phyloP scores from a whole-genome alignment of 92 coral and sea anemone species.

The Epizoanthus illoricatus region DNA sequence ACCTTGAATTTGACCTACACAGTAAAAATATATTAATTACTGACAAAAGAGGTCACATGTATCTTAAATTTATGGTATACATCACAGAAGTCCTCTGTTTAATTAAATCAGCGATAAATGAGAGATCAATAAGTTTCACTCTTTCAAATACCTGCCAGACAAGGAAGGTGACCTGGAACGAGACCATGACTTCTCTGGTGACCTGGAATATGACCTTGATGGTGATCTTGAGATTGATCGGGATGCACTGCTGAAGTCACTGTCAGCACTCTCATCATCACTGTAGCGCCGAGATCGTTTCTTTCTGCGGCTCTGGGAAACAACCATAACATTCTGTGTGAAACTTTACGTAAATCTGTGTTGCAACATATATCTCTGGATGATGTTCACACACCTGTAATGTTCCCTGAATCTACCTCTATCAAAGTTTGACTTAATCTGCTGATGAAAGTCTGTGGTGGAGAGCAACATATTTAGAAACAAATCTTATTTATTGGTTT shows the following conservation, averaged over 20 bases:
- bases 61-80: background rate
- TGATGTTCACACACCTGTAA: background rate
- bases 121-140: too few species aligned
- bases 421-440: background rate
- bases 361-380: background rate
- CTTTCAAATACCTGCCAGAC: conserved; percentile 41
- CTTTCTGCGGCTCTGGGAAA: conserved; percentile 36
- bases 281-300: conserved; percentile 55
- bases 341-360: background rate
- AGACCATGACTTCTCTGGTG: conserved; percentile 86
- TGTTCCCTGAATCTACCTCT: background rate
- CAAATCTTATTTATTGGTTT: too few species aligned
- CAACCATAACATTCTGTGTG: background rate
- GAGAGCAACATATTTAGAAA: too few species aligned
- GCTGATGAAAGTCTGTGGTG: background rate
- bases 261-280: conserved; percentile 73
- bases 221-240: conserved; percentile 80
- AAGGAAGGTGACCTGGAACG: conserved; percentile 75
- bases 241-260: conserved; percentile 83
- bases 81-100: too few species aligned
- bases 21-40: background rate
- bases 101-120: too few species aligned
- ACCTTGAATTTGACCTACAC: conserved; percentile 59
- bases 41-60: background rate
- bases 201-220: conserved; percentile 87